Percentiles rank a stretch among this genome's conserved stretches.
Evolutionary conservation across 1,140 invertebrate species (phyloP).

Genomic region (Acromyrmex heyeri): DNA sequence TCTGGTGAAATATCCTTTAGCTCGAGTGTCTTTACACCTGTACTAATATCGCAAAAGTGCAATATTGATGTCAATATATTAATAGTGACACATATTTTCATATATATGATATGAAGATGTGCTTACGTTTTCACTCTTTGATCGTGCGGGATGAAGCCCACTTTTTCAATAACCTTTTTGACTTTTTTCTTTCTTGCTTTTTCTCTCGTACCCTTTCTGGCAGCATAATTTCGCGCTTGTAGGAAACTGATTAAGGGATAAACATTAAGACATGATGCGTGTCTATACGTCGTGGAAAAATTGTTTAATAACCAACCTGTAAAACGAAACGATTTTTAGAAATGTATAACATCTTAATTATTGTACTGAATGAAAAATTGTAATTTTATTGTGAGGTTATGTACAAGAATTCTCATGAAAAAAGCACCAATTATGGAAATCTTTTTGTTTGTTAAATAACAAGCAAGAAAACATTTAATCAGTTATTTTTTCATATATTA

Average conservation of each 20-base stretch:
- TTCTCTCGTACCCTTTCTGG: conserved; percentile 92
- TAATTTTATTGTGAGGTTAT: conserved; percentile 22
- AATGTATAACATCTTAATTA: neutral
- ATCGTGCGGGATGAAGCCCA: conserved; percentile 89
- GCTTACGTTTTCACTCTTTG: conserved; percentile 85
- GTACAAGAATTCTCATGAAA: neutral
- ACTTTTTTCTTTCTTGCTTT: conserved; percentile 90
- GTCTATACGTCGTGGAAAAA: conserved; percentile 37
- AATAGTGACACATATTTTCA: conserved; percentile 53
- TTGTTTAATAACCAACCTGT: conserved; percentile 64
- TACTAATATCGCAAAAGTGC: neutral
- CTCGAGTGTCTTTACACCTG: neutral
- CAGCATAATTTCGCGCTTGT: conserved; percentile 88
- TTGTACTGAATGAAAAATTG: neutral
- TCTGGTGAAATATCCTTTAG: neutral
- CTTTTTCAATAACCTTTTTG: conserved; percentile 90
- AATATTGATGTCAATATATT: neutral
- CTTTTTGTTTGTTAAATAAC: neutral
- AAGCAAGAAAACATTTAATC: neutral
- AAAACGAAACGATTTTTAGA: neutral
- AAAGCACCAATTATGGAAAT: neutral
- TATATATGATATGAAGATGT: conserved; percentile 33
- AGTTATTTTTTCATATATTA: conserved; percentile 12
- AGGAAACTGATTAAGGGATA: conserved; percentile 55
- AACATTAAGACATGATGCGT: conserved; percentile 29